phyloP scores from a whole-genome alignment of 2,113 vertebrate species.

The Azemiops feae region DNA sequence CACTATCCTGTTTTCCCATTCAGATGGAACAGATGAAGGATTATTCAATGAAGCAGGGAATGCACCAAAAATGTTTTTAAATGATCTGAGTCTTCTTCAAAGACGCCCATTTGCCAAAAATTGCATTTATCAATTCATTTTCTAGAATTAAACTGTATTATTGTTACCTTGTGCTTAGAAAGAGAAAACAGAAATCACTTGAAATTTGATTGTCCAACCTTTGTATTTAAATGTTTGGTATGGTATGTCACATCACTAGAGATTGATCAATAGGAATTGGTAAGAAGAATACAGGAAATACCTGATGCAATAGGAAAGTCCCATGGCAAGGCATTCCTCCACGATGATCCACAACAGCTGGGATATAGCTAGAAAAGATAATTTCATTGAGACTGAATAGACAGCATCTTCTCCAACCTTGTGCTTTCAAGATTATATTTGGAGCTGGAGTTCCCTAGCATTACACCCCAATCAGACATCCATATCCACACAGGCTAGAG shows the following conservation, averaged over 20 bases:
- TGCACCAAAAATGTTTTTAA: neutral
- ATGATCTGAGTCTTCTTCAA: neutral
- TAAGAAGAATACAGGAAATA: constrained; percentile 30
- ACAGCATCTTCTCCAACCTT: neutral
- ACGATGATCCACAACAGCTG: constrained; percentile 93
- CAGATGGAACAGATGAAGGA: neutral
- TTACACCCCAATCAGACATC: neutral
- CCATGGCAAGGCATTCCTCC: constrained; percentile 94
- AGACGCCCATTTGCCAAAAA: neutral
- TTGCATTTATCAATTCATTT: neutral
- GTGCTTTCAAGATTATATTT: neutral
- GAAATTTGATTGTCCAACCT: too few species aligned
- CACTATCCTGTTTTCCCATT: neutral
- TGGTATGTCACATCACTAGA: neutral
- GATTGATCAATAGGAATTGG: rapidly evolving
- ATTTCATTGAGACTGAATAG: neutral
- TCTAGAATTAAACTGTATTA: neutral
- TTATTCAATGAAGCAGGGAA: neutral
- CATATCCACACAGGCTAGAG: neutral
- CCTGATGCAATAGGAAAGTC: constrained; percentile 96
- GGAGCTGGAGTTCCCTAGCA: neutral
- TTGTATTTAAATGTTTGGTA: too few species aligned
- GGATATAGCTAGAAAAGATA: constrained; percentile 85
- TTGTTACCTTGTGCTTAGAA: neutral
- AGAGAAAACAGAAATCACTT: too few species aligned